Evolutionary conservation across 2,888 invertebrate species (phyloP).

Genomic region (Cheilosia scutellata): DNA sequence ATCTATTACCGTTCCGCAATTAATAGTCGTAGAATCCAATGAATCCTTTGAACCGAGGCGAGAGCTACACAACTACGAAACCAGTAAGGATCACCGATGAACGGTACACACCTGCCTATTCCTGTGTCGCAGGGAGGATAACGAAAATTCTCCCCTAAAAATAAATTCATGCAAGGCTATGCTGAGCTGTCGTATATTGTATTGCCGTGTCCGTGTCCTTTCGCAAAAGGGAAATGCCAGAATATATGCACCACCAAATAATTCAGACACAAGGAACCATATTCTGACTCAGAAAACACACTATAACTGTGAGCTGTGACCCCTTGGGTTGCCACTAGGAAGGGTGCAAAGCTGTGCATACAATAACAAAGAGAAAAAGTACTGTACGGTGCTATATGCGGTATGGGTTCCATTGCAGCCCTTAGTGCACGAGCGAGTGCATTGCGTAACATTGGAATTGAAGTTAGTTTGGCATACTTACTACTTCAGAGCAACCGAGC

Average conservation of each 20-base stretch:
- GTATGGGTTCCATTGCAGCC: slow-evolving; percentile 42
- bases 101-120: slow-evolving; percentile 70
- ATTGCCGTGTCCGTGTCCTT: slow-evolving; percentile 22
- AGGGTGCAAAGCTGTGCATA: slow-evolving; percentile 39
- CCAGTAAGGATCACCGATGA: slow-evolving; percentile 49
- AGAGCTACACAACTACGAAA: slow-evolving; percentile 25
- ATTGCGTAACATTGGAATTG: slow-evolving; percentile 73
- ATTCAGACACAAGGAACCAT: slow-evolving; percentile 66
- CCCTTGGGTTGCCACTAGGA: neutral
- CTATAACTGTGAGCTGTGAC: slow-evolving; percentile 1
- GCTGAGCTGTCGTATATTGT: slow-evolving; percentile 24
- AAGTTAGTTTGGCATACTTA: slow-evolving; percentile 68
- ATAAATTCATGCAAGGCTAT: slow-evolving; percentile 69
- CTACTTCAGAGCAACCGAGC: slow-evolving; percentile 29
- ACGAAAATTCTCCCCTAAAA: slow-evolving; percentile 60
- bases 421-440: slow-evolving; percentile 68
- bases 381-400: slow-evolving; percentile 17
- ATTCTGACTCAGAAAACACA: slow-evolving; percentile 17
- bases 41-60: slow-evolving; percentile 58
- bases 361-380: slow-evolving; percentile 27
- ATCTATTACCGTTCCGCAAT: slow-evolving; percentile 68
- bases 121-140: neutral
- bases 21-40: slow-evolving; percentile 70
- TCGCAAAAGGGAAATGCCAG: slow-evolving; percentile 67
- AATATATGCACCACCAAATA: slow-evolving; percentile 73